Evolutionary conservation across 2,888 invertebrate species (phyloP), one percentile per base, ranked within the genome.

Genomic region (Lottia scabra): DNA sequence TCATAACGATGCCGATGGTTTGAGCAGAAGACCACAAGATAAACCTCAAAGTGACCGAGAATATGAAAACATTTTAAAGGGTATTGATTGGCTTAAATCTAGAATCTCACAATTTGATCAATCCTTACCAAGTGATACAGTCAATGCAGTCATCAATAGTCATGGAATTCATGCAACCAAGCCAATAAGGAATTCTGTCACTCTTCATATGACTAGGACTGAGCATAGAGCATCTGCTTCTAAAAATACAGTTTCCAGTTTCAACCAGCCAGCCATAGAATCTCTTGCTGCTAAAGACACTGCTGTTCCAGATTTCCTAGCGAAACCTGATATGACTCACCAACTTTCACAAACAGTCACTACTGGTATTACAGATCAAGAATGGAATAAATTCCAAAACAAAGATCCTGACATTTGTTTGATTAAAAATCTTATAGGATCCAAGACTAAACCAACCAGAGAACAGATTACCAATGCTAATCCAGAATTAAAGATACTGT

Each of bases 1-100:
- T 0, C 78, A 79, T 44, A 38, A 65, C 10, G 79, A 80, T 74
- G 77, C 80, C 4, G 80, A 30, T 30, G 30, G 30, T 5, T 30
- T 30, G 5, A 30, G 30, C 5, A 30, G 30, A 30, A 2, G 30
- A 79, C 68, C 67, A 26, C 15, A 48, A 12, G 19, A 48, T 5
- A 12, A 12, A 15, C 48, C 48, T 48, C 48, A 48, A 48, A 12
- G 10, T 48, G 48, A 30, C 30, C 5, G 5, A 4, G 30, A 30
- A 30, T 30, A 30, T 30, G 30, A 30, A 2, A 30, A 30, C 19
- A 13, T 0, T 3, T 3, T 48, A 16, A 48, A 48, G 19, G 15
- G 15, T 1, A 48, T 13, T 48, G 10, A 12, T 5, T 48, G 48
- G 48, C 15, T 48, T 6, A 19, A 48, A 13, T 48, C 48, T 19